Evolutionary conservation across 2,113 vertebrate species (phyloP), one percentile per base, ranked within the genome.

Genomic region (Elaphurus davidianus): DNA sequence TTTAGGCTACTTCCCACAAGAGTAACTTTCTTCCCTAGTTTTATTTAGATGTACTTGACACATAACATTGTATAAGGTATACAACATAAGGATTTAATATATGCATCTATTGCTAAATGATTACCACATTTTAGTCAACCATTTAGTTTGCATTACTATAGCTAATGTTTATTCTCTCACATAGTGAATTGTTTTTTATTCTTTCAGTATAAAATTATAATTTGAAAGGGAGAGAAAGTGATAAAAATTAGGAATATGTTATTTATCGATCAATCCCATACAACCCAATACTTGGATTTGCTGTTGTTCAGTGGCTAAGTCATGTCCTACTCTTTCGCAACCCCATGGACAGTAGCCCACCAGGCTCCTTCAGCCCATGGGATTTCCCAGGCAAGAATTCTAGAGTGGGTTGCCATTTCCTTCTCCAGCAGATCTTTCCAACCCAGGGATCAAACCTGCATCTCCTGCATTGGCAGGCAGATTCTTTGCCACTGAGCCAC

Each of bases 211-310:
- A 57, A 82, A 3, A 88, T 28, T 74, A 7, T 43, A 33, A 95
- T 52, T 62, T 91, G 27, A 92, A 94, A 43, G 7, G n/a, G 7
- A 81, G 47, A 52, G 45, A 40, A 60, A 95, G 76, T 82, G 90
- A 30, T 62, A 17, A 55, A 67, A 64, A 93, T 60, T 43, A 47
- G 28, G 12, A 87, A 85, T 7, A 25, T 89, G 27, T 74, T 55
- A 74, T 33, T 40, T 92, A 28, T 64, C 16, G 81, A 33, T 86
- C 92, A 93, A 82, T 54, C 30, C 12, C 47, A 86, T 17, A 92
- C 33, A 87, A 59, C 1, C 25, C 52, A 92, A 67, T 30, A 74
- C 1, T 8, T 76, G 13, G 14, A 86, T 7, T 11, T 76, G 71
- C 23, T 76, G 3, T 43, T 43, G 25, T 43, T 76, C 27, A 43